These are phyloP conservation scores for Hymenopus coronatus DNA, from an alignment of 2,888 invertebrate genomes.

Conservation along the genomic window DNA sequence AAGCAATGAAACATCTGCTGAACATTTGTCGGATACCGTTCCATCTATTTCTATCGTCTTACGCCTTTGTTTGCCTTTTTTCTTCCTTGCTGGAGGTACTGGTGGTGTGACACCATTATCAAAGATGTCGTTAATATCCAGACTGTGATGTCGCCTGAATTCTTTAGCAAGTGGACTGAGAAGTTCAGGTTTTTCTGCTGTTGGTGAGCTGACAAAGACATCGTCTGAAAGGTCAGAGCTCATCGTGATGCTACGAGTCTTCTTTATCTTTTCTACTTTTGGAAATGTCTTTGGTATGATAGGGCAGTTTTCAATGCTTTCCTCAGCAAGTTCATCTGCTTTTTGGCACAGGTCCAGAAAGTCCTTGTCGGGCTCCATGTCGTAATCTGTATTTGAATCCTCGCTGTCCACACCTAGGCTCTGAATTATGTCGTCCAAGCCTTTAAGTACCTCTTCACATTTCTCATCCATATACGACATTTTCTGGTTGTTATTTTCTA, in stretches of 20 bases:
- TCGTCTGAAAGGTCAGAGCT: constrained; percentile 30
- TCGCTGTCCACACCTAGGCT: not conserved
- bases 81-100: constrained; percentile 30
- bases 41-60: not conserved
- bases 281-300: not conserved
- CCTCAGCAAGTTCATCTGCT: not conserved
- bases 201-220: constrained; percentile 9
- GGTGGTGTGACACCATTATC: constrained; percentile 30
- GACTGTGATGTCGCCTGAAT: not conserved
- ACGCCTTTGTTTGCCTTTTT: constrained; percentile 16
- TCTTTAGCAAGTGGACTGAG: not conserved
- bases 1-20: not conserved
- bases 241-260: not conserved
- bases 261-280: not conserved
- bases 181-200: not conserved
- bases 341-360: not conserved
- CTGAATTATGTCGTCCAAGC: not conserved
- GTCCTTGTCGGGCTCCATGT: not conserved
- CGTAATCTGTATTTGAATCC: not conserved
- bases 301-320: not conserved
- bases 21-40: not conserved
- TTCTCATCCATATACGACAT: not conserved
- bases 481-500: not conserved
- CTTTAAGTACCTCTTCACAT: not conserved
- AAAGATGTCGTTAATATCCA: constrained; percentile 31